Base-by-base conservation (phyloP, 2,888 invertebrate species). In the Apantesis nais region DNA sequence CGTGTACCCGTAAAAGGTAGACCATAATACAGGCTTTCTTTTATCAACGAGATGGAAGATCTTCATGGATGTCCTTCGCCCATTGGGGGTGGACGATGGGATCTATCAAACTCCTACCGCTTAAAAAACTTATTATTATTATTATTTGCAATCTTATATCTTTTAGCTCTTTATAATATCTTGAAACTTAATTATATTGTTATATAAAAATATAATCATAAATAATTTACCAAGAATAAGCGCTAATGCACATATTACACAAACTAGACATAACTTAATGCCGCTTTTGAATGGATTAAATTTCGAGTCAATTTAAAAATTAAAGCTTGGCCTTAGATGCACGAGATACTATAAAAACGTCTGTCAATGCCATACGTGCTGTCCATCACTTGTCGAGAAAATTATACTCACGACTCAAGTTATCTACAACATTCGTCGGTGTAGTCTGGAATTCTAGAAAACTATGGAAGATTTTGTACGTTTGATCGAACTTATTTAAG, bases 301-400 rank as follows among this genome's bases (percentile, higher is more conserved):
- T 78, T 80, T 78, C 70, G 70, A 77, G 76, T 79, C 79, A 78
- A 72, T 74, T 74, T 76, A 67, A 79, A 78, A 77, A 80, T 71
- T 80, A 75, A 80, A 73, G 44, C 72, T 72, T 65, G 74, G 76
- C 73, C 75, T 79, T 78, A 83, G 82, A 82, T 83, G 78, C 65
- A 62, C 41, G 31, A 79, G 79, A 85, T 68, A 68, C 37, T 78
- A 75, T 73, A 74, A 79, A 74, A 82, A 79, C 66, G 72, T 77
- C 60, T 41, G 70, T 82, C 83, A 82, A 81, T 74, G 78, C 62
- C 79, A 39, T 75, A 74, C 74, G 74, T 71, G 71, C 68, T 65
- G 70, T 79, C 78, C 76, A 71, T 82, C 83, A 81, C 61, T 67
- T 79, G 80, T 81, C 82, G 48, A 37, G 39, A 55, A 31, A n/a